Conservation (phyloP, 2,113 vertebrate genomes). For the Polypterus bichir region DNA sequence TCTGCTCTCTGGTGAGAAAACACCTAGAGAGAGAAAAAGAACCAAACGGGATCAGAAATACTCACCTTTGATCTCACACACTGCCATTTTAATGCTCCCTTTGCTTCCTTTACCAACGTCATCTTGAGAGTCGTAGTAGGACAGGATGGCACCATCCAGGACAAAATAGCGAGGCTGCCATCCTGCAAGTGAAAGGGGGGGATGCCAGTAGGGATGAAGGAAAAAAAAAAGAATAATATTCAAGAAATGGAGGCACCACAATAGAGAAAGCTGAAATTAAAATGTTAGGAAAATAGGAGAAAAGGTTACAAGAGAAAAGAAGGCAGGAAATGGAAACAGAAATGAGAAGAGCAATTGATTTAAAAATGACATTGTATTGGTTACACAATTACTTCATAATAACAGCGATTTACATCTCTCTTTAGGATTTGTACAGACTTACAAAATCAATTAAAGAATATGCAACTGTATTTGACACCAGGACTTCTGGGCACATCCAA, state of each 20-base stretch:
- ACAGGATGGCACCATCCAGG: conserved; percentile 30
- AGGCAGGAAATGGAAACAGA: neutral
- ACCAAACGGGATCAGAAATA: too few species aligned
- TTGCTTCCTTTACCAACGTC: conserved; percentile 32
- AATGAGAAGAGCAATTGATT: neutral
- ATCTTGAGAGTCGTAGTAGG: conserved; percentile 36
- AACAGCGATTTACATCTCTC: too few species aligned
- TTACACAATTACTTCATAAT: too few species aligned
- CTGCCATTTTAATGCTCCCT: conserved; percentile 36
- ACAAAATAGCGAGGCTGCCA: conserved; percentile 38
- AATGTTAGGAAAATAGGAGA: neutral
- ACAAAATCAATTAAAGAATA: too few species aligned
- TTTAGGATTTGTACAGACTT: too few species aligned
- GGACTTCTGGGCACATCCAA: too few species aligned
- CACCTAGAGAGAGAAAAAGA: neutral
- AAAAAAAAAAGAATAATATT: neutral
- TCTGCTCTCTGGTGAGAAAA: neutral
- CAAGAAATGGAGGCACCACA: too few species aligned
- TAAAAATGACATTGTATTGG: too few species aligned
- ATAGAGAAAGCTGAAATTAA: too few species aligned
- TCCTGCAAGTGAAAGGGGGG: conserved; percentile 18
- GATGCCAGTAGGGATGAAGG: neutral
- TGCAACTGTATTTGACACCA: too few species aligned
- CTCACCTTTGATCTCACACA: conserved; percentile 34
- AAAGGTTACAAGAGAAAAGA: neutral